Evolutionary conservation across 92 coral and sea anemone species (phyloP).

Genomic region (Pocillopora grandis): DNA sequence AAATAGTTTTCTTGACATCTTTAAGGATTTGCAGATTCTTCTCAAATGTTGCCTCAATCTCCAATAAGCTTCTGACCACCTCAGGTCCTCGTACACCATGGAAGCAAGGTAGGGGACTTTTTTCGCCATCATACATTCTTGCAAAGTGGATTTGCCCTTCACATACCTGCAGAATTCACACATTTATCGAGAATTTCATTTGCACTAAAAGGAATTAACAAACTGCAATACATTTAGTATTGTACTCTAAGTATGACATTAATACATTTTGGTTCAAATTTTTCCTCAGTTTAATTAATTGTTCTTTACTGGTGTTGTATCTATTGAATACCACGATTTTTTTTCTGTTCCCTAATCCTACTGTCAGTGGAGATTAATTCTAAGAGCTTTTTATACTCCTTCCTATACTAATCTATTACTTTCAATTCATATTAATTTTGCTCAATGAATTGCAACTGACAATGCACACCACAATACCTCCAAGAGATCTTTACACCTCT

Average conservation of each 20-base stretch:
- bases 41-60: constrained; percentile 97
- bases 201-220: too few species aligned
- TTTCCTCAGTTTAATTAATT: too few species aligned
- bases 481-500: constrained; percentile 93
- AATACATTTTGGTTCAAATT: too few species aligned
- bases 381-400: too few species aligned
- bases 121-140: constrained; percentile 90
- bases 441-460: neutral
- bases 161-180: constrained; percentile 75
- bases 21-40: constrained; percentile 95
- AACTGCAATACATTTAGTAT: too few species aligned
- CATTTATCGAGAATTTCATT: neutral
- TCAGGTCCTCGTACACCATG: constrained; percentile 97
- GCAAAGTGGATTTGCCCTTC: constrained; percentile 99
- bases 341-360: too few species aligned
- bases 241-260: too few species aligned
- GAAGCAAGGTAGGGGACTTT: constrained; percentile 94
- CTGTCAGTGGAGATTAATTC: too few species aligned
- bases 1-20: constrained; percentile 91
- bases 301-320: too few species aligned
- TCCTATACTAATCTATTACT: neutral
- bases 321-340: too few species aligned
- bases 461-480: constrained; percentile 62
- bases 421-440: neutral
- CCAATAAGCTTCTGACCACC: constrained; percentile 90